Base-by-base conservation (phyloP, 2,113 vertebrate species). In the Eira barbara region DNA sequence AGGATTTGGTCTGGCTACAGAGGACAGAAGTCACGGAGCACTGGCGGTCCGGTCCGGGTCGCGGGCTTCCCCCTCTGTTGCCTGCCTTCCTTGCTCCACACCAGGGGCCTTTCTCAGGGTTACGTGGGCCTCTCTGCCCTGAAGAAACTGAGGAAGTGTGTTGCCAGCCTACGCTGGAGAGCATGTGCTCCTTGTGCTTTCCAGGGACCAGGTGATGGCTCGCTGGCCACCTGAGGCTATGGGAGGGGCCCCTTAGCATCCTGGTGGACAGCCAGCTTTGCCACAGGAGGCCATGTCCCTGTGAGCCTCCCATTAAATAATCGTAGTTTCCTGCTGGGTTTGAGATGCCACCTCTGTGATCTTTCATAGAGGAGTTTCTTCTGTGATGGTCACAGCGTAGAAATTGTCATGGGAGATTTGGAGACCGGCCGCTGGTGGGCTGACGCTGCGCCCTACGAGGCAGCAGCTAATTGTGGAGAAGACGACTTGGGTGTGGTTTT, bases 361-460 rank as follows among this genome's bases (percentile, higher is more conserved):
- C 47, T 15, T 5, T 39, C 18, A 7, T 9, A 7, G 42, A 55
- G 59, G 65, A 34, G 11, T 17, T 31, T 36, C 42, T 52, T 18
- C 86, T 17, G 0, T 29, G 10, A 36, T 3, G 15, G 47, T 69
- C 65, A 11, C 4, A 18, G 63, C 3, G 0, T 39, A 13, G 42
- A n/a, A 8, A 23, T 67, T 49, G 3, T 45, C 39, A 79, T 2
- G 49, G 78, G 7, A 42, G 42, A 21, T n/a, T 45, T 36, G 65
- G 15, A 71, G 52, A n/a, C 34, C 2, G 45, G 4, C 65, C 7
- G 36, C 45, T 57, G 6, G 45, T 31, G 74, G 36, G 13, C n/a
- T 65, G 76, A 42, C 14, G 1, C 4, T 17, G 61, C 39, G 31
- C 23, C 36, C 47, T 27, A 2, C 36, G 52, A 63, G 36, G 18